phyloP scores from a whole-genome alignment of 2,797 vertebrate genomes.

The Caiman crocodilus region DNA sequence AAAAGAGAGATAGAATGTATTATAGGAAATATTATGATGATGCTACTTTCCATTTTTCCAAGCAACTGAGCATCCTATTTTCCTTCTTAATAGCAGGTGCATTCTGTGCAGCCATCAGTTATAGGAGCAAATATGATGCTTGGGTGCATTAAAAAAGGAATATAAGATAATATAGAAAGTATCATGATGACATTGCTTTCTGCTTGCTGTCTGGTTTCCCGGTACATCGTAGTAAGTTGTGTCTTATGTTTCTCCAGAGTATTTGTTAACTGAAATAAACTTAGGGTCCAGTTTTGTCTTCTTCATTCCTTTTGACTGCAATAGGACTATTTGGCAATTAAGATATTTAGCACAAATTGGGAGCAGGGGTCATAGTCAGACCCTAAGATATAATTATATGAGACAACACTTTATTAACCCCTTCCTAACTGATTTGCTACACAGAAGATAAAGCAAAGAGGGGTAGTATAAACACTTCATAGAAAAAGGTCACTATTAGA shows the following conservation, averaged over 20 bases:
- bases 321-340: background rate
- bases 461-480: no score
- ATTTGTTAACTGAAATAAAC: constrained; percentile 4
- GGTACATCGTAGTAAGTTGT: background rate
- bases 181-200: background rate
- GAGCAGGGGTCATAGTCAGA: background rate
- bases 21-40: background rate
- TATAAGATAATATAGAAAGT: background rate
- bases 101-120: background rate
- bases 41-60: constrained; percentile 27
- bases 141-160: background rate
- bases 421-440: background rate
- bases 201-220: background rate
- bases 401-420: background rate
- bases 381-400: background rate
- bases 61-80: background rate
- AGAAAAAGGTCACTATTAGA: no score
- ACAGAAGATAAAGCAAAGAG: background rate
- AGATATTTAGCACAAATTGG: background rate
- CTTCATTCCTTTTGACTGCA: background rate
- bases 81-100: constrained; percentile 1
- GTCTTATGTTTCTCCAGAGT: background rate
- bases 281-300: background rate
- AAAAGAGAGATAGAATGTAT: background rate
- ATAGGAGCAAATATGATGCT: background rate